phyloP scores from a whole-genome alignment of 2,113 vertebrate species.

The Larimichthys crocea region DNA sequence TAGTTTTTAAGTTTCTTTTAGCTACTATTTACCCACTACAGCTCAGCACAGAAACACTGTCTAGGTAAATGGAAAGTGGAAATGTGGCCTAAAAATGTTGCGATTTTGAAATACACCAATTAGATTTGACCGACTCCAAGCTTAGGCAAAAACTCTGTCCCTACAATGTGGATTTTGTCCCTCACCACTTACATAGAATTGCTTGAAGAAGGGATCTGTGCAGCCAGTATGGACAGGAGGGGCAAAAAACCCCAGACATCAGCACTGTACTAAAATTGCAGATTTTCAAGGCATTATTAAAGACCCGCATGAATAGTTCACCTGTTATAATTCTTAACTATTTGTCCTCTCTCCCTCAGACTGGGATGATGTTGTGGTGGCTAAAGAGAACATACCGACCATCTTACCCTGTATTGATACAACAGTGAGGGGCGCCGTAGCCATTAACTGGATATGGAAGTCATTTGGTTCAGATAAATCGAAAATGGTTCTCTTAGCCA shows the following conservation, averaged over 20 bases:
- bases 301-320: background rate
- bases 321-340: background rate
- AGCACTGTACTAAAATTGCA: background rate
- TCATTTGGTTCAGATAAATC: conserved; percentile 29
- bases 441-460: conserved; percentile 76
- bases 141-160: conserved; percentile 6
- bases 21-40: background rate
- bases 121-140: background rate
- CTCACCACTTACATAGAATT: background rate
- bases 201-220: background rate
- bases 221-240: background rate
- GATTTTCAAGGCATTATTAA: background rate
- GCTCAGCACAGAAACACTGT: conserved; percentile 12
- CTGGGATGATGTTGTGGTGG: conserved; percentile 77
- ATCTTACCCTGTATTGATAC: conserved; percentile 72
- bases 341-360: conserved; percentile 48
- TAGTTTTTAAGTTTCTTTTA: background rate
- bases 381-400: conserved; percentile 28
- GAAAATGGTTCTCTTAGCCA: conserved; percentile 74
- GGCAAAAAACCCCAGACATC: background rate
- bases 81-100: conserved; percentile 11
- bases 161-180: conserved; percentile 18
- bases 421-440: conserved; percentile 11
- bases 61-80: conserved; percentile 11
- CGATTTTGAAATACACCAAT: background rate